These are phyloP conservation scores for Rachycentron canadum DNA, from an alignment of 2,797 vertebrate species.

Conservation along the genomic window DNA sequence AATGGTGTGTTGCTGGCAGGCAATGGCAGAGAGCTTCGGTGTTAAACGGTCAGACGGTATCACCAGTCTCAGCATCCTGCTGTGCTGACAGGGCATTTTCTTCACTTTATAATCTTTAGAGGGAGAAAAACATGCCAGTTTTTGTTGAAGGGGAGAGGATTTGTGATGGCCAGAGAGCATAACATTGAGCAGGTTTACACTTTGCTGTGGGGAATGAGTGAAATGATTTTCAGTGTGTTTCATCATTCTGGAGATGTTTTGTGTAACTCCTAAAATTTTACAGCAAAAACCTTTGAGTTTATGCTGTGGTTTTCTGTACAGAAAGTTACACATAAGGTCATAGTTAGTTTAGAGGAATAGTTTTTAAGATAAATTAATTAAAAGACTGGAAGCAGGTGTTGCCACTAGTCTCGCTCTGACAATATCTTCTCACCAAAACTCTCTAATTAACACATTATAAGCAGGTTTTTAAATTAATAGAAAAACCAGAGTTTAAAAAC, in stretches of 20 bases:
- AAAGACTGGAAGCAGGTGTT: too few species aligned
- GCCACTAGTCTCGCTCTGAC: neutral
- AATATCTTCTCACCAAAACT: neutral
- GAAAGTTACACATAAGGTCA: neutral
- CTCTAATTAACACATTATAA: neutral
- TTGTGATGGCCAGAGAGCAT: constrained; percentile 29
- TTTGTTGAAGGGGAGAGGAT: constrained; percentile 28
- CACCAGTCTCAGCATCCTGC: constrained; percentile 55
- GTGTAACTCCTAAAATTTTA: constrained; percentile 33
- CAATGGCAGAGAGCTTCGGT: constrained; percentile 44
- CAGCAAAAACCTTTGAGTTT: constrained; percentile 33
- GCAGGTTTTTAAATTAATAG: too few species aligned
- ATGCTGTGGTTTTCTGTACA: neutral
- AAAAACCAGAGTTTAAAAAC: neutral
- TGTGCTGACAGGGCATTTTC: constrained; percentile 62
- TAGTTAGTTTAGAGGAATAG: neutral
- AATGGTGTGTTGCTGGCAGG: constrained; percentile 63
- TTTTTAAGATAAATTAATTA: constrained; percentile 19
- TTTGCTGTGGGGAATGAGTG: constrained; percentile 39
- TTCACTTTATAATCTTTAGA: constrained; percentile 58
- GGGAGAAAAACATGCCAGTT: constrained; percentile 39
- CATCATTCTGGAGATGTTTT: constrained; percentile 59
- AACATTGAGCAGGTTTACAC: constrained; percentile 17
- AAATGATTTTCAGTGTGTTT: constrained; percentile 60
- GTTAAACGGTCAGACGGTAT: constrained; percentile 63